These are phyloP conservation scores for Amphiprion clarkii DNA, from an alignment of 2,797 vertebrate species.

Conservation along the genomic window DNA sequence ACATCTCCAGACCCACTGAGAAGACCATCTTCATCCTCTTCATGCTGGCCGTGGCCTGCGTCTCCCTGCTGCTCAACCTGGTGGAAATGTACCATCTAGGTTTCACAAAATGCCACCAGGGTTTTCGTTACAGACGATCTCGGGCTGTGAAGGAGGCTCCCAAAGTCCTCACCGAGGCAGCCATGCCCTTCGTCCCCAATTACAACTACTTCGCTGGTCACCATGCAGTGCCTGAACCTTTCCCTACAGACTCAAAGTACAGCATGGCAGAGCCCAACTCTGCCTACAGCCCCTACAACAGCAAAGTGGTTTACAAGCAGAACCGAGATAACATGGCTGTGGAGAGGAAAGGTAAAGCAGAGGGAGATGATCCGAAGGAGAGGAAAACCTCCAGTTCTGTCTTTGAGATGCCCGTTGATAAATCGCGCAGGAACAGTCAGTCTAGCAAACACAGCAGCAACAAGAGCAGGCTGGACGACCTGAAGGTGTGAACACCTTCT, in stretches of 20 bases:
- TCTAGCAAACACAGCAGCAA: slow-evolving; percentile 87
- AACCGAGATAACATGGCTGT: slow-evolving; percentile 89
- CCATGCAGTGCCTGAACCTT: slow-evolving; percentile 64
- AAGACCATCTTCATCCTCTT: slow-evolving; percentile 94
- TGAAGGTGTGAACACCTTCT: slow-evolving; percentile 79
- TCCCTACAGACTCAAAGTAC: slow-evolving; percentile 78
- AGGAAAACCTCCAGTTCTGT: slow-evolving; percentile 66
- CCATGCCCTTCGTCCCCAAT: slow-evolving; percentile 78
- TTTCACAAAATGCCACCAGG: slow-evolving; percentile 87
- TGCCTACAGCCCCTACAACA: slow-evolving; percentile 79
- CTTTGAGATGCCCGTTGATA: slow-evolving; percentile 65
- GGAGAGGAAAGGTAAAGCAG: slow-evolving; percentile 82
- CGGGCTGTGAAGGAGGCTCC: slow-evolving; percentile 25
- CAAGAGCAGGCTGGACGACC: slow-evolving; percentile 84
- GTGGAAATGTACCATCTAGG: slow-evolving; percentile 92
- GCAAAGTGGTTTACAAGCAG: slow-evolving; percentile 84
- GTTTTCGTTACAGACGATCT: slow-evolving; percentile 77
- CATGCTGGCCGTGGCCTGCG: slow-evolving; percentile 89
- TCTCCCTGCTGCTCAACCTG: slow-evolving; percentile 91
- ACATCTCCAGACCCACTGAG: slow-evolving; percentile 92
- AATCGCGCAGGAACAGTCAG: slow-evolving; percentile 82
- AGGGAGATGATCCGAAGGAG: slow-evolving; percentile 69
- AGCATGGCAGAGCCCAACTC: slow-evolving; percentile 76
- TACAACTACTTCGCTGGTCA: slow-evolving; percentile 82
- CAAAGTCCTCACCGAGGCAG: slow-evolving; percentile 66